These are phyloP conservation scores for Syngnathus typhle DNA, from an alignment of 2,113 vertebrate genomes.

Conservation along the genomic window DNA sequence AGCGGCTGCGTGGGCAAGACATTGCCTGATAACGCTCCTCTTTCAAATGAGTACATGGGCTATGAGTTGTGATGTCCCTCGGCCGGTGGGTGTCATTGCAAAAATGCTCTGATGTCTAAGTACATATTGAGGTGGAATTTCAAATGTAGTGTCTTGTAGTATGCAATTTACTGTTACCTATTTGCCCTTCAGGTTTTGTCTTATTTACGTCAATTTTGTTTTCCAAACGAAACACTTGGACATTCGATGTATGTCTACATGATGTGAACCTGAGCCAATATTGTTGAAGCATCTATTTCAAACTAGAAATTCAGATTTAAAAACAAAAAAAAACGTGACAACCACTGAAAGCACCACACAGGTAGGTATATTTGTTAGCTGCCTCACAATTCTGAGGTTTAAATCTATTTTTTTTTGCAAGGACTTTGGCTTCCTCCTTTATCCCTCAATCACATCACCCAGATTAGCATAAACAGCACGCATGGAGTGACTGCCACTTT, in stretches of 20 bases:
- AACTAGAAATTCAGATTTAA: too few species aligned
- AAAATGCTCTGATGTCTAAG: not conserved
- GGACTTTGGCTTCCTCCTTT: too few species aligned
- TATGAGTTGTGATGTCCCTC: constrained; percentile 15
- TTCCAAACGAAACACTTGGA: not conserved
- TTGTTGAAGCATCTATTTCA: too few species aligned
- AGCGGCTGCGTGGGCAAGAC: constrained; percentile 46
- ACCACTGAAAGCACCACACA: too few species aligned
- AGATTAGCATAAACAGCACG: too few species aligned
- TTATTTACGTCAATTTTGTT: too few species aligned
- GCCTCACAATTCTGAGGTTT: too few species aligned
- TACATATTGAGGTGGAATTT: not conserved
- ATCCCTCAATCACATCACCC: too few species aligned
- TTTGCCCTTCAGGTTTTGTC: not conserved
- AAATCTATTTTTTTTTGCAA: too few species aligned
- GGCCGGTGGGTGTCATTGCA: not conserved
- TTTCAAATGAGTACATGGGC: constrained; percentile 33
- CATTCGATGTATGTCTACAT: not conserved
- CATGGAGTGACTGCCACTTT: not conserved
- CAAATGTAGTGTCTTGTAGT: not conserved
- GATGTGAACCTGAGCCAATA: too few species aligned
- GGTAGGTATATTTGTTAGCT: too few species aligned
- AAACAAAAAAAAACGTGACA: too few species aligned
- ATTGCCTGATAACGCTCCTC: constrained; percentile 35
- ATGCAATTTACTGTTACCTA: constrained; percentile 6